Conservation (phyloP, 2,797 vertebrate species). For the Sitta carolinensis region DNA sequence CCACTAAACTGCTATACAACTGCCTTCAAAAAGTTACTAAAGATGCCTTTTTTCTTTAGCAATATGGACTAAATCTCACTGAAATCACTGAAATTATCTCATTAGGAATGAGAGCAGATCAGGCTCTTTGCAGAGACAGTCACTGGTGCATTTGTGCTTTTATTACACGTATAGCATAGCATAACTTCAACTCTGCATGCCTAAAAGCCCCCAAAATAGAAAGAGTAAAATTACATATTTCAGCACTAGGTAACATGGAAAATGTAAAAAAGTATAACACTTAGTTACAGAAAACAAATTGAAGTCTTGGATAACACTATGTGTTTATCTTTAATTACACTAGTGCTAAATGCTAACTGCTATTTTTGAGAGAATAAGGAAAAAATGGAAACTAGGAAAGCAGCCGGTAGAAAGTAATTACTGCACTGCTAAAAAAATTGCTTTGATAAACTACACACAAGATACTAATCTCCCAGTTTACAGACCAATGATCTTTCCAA, state of each 20-base stretch:
- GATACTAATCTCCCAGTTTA: slow-evolving; percentile 13
- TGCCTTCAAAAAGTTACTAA: background rate
- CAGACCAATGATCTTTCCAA: background rate
- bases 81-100: background rate
- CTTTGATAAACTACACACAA: slow-evolving; percentile 5
- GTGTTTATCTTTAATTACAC: background rate
- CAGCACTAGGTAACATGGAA: background rate
- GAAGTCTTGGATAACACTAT: background rate
- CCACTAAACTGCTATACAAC: background rate
- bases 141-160: background rate
- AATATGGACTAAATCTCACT: background rate
- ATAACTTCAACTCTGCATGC: background rate
- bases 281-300: background rate
- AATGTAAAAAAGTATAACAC: background rate
- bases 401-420: background rate
- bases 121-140: background rate
- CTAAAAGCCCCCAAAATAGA: fast-evolving
- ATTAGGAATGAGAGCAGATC: background rate
- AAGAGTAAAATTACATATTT: background rate
- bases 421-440: background rate
- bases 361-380: background rate
- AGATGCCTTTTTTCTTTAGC: background rate
- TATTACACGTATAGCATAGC: background rate
- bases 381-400: background rate
- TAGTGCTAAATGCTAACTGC: background rate